Evolutionary conservation across 2,113 vertebrate species (phyloP).

Genomic region (Dascyllus trimaculatus): DNA sequence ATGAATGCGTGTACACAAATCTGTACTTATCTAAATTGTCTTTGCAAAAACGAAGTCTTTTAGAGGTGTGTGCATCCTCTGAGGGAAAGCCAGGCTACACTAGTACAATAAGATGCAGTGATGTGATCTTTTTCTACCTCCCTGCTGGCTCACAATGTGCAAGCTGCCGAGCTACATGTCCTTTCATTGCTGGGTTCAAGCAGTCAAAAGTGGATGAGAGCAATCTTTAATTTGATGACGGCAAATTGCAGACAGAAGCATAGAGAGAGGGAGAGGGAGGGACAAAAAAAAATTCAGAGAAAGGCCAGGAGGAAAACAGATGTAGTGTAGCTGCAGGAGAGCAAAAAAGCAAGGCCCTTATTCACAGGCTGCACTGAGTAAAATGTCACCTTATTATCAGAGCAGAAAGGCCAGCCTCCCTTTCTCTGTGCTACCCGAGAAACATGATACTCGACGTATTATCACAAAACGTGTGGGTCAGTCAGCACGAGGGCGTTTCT

Average conservation of each 20-base stretch:
- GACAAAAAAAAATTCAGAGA: constrained; percentile 20
- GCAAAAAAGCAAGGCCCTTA: constrained; percentile 57
- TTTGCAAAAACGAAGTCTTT: neutral
- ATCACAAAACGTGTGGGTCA: constrained; percentile 51
- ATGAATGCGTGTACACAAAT: neutral
- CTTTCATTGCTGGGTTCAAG: constrained; percentile 43
- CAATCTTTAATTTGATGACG: constrained; percentile 34
- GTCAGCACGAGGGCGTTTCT: constrained; percentile 32
- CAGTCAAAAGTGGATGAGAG: constrained; percentile 35
- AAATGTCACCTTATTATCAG: constrained; percentile 77
- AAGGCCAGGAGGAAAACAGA: constrained; percentile 42
- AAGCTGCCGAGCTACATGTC: constrained; percentile 37
- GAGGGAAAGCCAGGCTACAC: neutral
- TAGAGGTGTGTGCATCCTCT: neutral
- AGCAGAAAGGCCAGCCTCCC: constrained; percentile 55
- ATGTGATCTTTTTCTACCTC: constrained; percentile 21
- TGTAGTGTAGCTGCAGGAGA: constrained; percentile 30
- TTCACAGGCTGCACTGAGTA: constrained; percentile 54
- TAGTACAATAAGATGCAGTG: neutral
- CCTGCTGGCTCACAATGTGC: constrained; percentile 30
- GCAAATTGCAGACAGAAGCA: constrained; percentile 22
- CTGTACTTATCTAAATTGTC: neutral
- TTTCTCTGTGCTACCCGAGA: constrained; percentile 37
- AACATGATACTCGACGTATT: constrained; percentile 45
- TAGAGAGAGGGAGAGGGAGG: neutral